Evolutionary conservation across 1,140 invertebrate species (phyloP).

Genomic region (Probaryconus sp.): DNA sequence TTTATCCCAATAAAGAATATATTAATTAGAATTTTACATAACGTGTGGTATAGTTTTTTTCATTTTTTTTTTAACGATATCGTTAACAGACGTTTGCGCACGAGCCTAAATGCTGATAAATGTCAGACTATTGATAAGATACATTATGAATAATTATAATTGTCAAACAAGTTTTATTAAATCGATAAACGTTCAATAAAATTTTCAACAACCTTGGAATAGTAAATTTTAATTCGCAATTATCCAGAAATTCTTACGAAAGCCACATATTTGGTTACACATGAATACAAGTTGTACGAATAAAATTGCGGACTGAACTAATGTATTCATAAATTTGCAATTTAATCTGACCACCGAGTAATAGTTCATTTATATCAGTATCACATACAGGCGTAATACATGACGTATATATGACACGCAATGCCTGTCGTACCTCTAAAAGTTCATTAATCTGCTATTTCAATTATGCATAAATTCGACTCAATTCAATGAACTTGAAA

Average conservation of each 20-base stretch:
- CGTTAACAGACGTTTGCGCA: too few relatives aligned
- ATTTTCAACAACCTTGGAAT: slow-evolving; percentile 30
- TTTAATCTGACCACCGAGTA: slow-evolving; percentile 5
- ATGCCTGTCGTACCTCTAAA: too few relatives aligned
- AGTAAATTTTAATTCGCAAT: slow-evolving; percentile 3
- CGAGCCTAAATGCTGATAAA: background rate
- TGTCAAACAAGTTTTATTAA: slow-evolving; percentile 9
- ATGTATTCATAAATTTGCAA: slow-evolving; percentile 19
- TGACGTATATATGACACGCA: too few relatives aligned
- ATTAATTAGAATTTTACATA: too few relatives aligned
- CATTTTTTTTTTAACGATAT: too few relatives aligned
- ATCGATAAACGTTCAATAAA: background rate
- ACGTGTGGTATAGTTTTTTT: too few relatives aligned
- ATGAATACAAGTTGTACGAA: slow-evolving; percentile 6
- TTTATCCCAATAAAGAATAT: too few relatives aligned
- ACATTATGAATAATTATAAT: background rate
- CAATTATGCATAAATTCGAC: too few relatives aligned
- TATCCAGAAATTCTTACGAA: slow-evolving; percentile 25
- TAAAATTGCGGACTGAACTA: slow-evolving; percentile 1
- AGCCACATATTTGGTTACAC: slow-evolving; percentile 5
- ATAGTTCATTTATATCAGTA: background rate
- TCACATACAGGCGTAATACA: too few relatives aligned
- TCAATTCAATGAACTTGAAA: too few relatives aligned
- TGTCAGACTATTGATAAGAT: background rate
- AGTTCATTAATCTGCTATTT: too few relatives aligned